phyloP scores from a whole-genome alignment of 2,888 invertebrate species.

The Pyrgus malvae region DNA sequence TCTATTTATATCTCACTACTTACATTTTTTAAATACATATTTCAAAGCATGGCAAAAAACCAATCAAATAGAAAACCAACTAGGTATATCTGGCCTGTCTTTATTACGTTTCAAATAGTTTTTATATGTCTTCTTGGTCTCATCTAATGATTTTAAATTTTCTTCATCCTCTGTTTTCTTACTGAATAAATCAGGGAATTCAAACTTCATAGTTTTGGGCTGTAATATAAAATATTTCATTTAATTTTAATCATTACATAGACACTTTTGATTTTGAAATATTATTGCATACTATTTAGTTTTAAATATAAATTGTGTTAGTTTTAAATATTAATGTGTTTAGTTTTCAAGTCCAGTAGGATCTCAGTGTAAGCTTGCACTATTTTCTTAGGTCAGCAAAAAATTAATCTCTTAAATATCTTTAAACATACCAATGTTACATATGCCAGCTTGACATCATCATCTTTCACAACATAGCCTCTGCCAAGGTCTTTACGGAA shows the following conservation, averaged over 20 bases:
- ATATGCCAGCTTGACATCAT: conserved; percentile 91
- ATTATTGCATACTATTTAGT: too few species aligned
- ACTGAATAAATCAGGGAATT: conserved; percentile 88
- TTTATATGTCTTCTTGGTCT: conserved; percentile 83
- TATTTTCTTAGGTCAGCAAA: too few species aligned
- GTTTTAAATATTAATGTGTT: too few species aligned
- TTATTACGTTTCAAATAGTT: conserved; percentile 84
- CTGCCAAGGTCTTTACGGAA: conserved; percentile 82
- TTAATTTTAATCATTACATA: neutral
- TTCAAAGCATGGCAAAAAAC: too few species aligned
- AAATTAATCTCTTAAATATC: too few species aligned
- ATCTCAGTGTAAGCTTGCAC: too few species aligned
- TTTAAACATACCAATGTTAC: conserved; percentile 85
- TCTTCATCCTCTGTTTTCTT: conserved; percentile 81
- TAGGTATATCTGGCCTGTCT: conserved; percentile 86
- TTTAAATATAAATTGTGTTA: too few species aligned
- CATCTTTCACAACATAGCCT: conserved; percentile 89
- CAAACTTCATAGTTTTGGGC: conserved; percentile 87
- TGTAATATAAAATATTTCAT: conserved; percentile 58
- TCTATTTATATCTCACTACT: neutral
- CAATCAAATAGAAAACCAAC: conserved; percentile 88
- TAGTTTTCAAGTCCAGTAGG: too few species aligned
- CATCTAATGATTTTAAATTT: conserved; percentile 81
- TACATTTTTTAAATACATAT: too few species aligned
- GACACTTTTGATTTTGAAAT: neutral